Base-by-base conservation (phyloP, 2,888 invertebrate species). In the Noctua comes region DNA sequence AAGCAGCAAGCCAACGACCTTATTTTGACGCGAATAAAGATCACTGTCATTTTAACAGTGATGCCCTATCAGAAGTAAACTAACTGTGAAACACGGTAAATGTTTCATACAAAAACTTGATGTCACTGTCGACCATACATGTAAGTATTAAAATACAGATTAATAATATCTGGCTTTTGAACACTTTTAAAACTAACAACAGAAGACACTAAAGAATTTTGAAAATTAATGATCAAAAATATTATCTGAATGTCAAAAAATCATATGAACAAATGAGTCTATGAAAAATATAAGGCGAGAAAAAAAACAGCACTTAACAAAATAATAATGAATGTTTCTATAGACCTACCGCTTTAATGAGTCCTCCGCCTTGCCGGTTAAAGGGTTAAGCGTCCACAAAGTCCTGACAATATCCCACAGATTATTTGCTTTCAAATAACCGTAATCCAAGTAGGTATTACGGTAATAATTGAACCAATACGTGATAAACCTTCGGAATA, bases 41-140 rank as follows among this genome's bases (percentile, higher is more conserved):
- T n/a, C 46, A 43, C 18, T 66, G 66, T 3, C n/a, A 31, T 31
- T 21, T 21, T 64, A 21, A 10, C 31, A 36, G 31, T 10, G 8
- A 31, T 64, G 4, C 31, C n/a, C 31, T 31, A 10, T 36, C 36
- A 64, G 36, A 21, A 62, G 62, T 62, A 62, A 62, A 21, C 36
- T 21, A 64, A 64, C 64, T 21, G 64, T 21, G 36, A 36, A 64
- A 64, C 36, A 64, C 36, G 21, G 21, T 73, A 51, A 73, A 72
- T 62, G 43, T 54, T 57, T 43, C 16, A 68, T 62, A 81, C 59
- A 87, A 80, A 72, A 76, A 66, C 40, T 40, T 79, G 54, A 24
- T 24, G 65, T 71, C 43, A 54, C 27, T 48, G 24, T 40, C 13
- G 16, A 46, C 51, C 16, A 24, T 27, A 31, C 27, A 11, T 48